Conservation (phyloP, 2,113 vertebrate genomes). For the Lepisosteus osseus region DNA sequence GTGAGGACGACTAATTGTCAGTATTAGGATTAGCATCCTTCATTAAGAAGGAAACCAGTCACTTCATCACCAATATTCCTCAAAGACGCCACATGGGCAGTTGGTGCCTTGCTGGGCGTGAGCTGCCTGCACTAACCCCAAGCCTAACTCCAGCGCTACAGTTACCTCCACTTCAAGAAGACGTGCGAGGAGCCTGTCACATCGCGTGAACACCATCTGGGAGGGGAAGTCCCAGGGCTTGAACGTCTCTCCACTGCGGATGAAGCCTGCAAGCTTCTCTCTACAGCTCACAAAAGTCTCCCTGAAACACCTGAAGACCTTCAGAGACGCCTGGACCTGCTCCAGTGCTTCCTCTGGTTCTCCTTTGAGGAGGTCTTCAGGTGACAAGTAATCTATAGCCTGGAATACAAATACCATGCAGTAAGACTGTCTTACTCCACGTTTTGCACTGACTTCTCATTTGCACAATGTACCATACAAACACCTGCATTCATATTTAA, state of each 20-base stretch:
- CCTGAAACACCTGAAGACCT: constrained; percentile 60
- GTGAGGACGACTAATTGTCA: no score
- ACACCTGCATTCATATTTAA: no score
- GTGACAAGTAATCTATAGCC: constrained; percentile 62
- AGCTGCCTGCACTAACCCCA: no score
- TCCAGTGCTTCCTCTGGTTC: constrained; percentile 70
- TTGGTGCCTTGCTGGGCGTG: no score
- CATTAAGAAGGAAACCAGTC: no score
- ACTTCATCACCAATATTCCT: no score
- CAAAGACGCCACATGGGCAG: no score
- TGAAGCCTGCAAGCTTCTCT: constrained; percentile 49
- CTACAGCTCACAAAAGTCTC: constrained; percentile 63
- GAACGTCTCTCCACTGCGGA: constrained; percentile 39
- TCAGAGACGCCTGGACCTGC: constrained; percentile 56
- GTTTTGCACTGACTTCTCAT: background rate
- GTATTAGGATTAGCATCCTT: no score
- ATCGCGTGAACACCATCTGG: constrained; percentile 68
- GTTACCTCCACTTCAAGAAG: constrained; percentile 71
- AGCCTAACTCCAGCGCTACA: background rate
- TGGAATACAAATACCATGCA: constrained; percentile 27
- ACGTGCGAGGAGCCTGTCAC: constrained; percentile 61
- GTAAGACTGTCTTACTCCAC: no score
- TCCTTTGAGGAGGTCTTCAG: constrained; percentile 64
- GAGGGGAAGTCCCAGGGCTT: constrained; percentile 75
- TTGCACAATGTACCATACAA: background rate